Base-by-base conservation (phyloP, 2,113 vertebrate species). In the Chaenocephalus aceratus region DNA sequence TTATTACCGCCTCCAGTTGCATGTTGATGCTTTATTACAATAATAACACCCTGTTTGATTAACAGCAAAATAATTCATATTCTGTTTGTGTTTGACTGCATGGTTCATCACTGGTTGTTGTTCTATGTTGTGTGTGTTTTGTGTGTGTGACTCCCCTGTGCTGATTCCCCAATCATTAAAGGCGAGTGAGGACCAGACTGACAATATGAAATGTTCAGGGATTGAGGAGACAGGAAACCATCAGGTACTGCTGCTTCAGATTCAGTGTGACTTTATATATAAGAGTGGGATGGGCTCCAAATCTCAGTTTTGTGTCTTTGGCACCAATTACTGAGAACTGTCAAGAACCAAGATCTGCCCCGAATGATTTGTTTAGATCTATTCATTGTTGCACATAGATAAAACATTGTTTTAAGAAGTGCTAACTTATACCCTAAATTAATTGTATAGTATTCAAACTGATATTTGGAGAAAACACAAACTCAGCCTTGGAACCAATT, bases 141-240 rank as follows among this genome's bases (percentile, higher is more conserved):
- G 5, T 52, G 6, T 68, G 46, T 79, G 67, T 87, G 70, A 82
- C 72, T 93, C 77, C 82, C 48, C 61, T 92, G 87, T 95, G 93
- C 82, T 61, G 73, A 91, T 91, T 89, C 85, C 94, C 94, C 81
- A 83, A 95, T 94, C 89, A 91, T 94, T 94, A 96, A 94, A 97
- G 97, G 96, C 92, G 82, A 89, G 96, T 94, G 95, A 96, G 93
- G 96, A 97, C 87, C 95, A 91, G 94, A 94, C 62, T 94, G 97
- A 97, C 94, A 90, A 82, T 92, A 88, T 95, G 94, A 97, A 96
- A 97, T 95, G 87, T 95, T 95, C 96, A 92, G 91, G 95, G 91
- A 86, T 91, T 94, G 97, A 97, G 86, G 96, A 97, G 75, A 91
- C 94, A 48, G 88, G 94, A 94, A 30, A 91, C 93, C 93, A 94